Base-by-base conservation (phyloP, 1,140 invertebrate genomes). In the Drosophila virilis region DNA sequence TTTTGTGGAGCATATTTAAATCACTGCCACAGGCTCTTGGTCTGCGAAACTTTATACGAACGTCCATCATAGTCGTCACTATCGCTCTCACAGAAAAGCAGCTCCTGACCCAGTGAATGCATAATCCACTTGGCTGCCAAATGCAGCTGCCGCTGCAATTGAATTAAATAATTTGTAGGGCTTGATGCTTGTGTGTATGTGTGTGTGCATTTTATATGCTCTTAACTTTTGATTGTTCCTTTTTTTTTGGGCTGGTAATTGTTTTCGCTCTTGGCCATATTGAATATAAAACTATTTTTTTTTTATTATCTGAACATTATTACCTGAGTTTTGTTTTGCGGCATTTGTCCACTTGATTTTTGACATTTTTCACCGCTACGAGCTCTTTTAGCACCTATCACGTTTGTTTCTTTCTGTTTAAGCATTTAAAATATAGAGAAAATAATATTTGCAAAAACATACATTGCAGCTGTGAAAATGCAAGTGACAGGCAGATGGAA, bases 151-250 rank as follows among this genome's bases (percentile, higher is more conserved):
- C 76, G 68, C 65, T 74, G 78, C 74, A 80, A 80, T 79, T 79
- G 76, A 88, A 88, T 86, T 82, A 76, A 86, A 86, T 86, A 86
- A 88, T 86, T 79, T 77, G 74, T 62, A 15, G 60, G 37, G 46
- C 66, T 64, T 76, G 72, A 77, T 73, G 59, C 52, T 60, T 60
- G 66, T 17, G 17, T 17, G 37, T 22, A 42, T 57, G 46, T 38
- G 46, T 57, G 80, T 73, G 74, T 78, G 81, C 73, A 61, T 84
- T 84, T 84, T 84, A 84, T 84, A 73, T 77, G 69, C 77, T 64
- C 66, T 80, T 66, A 55, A 59, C 58, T 70, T 85, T 77, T 65
- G 75, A 78, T 67, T 73, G 62, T 62, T 70, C 60, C 78, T 85
- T 72, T 55, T 55, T 55, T 15, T 22, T 55, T 8, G 10, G 0